These are phyloP conservation scores for Gambusia affinis DNA, from an alignment of 2,113 vertebrate genomes.

Conservation along the genomic window DNA sequence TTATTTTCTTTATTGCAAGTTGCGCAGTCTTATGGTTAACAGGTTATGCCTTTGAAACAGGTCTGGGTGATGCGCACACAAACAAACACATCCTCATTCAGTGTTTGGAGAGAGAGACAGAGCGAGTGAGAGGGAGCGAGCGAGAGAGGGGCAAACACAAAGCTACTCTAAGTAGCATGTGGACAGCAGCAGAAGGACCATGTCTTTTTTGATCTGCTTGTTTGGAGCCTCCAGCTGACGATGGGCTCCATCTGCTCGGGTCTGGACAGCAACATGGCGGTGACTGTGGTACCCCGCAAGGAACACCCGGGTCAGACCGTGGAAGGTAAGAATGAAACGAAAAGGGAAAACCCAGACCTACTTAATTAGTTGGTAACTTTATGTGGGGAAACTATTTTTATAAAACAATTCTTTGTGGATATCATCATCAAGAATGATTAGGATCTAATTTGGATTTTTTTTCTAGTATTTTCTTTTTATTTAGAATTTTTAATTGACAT, in stretches of 20 bases:
- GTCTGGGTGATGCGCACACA: too few species aligned
- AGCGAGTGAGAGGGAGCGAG: background rate
- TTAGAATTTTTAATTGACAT: too few species aligned
- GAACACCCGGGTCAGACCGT: conserved; percentile 9
- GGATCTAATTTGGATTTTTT: background rate
- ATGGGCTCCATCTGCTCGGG: conserved; percentile 60
- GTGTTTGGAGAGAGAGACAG: too few species aligned
- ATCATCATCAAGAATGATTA: background rate
- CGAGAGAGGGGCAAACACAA: background rate
- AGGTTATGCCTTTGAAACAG: too few species aligned
- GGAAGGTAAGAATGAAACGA: conserved; percentile 27
- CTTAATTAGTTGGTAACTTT: background rate
- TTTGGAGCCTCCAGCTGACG: conserved; percentile 9
- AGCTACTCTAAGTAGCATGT: conserved; percentile 30
- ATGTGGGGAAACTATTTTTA: too few species aligned
- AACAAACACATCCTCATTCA: too few species aligned
- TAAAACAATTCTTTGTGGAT: too few species aligned
- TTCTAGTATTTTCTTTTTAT: background rate
- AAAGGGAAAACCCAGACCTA: too few species aligned
- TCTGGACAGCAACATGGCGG: conserved; percentile 35
- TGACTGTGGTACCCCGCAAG: conserved; percentile 31
- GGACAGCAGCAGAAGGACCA: conserved; percentile 20
- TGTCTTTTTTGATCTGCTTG: conserved; percentile 10
- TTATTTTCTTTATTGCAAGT: too few species aligned
- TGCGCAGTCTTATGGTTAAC: too few species aligned